A percentile compares a stretch with the other conserved stretches of the same genome.
Conservation (phyloP, 1,140 invertebrate species). For the Trissolcus basalis region DNA sequence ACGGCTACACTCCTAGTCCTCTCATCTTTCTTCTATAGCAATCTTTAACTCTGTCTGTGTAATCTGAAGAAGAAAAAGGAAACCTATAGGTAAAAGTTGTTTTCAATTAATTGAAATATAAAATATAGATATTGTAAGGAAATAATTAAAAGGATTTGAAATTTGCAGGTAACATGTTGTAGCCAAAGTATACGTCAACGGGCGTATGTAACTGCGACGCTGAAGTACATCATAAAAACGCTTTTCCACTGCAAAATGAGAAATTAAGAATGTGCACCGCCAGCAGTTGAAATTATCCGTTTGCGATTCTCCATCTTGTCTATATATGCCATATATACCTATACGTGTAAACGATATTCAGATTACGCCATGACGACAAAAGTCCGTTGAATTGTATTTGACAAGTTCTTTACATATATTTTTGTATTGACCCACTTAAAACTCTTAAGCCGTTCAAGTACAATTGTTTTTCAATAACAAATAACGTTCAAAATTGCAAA, state of each 20-base stretch:
- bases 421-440: slow-evolving; percentile 42
- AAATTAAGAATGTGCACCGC: slow-evolving; percentile 16
- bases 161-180: slow-evolving; percentile 71
- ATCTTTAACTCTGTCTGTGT: slow-evolving; percentile 63
- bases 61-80: slow-evolving; percentile 8
- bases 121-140: too few species aligned
- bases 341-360: slow-evolving; percentile 27
- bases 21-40: slow-evolving; percentile 63
- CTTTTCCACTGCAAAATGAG: slow-evolving; percentile 27
- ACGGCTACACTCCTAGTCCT: slow-evolving; percentile 65
- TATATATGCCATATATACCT: slow-evolving; percentile 29
- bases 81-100: slow-evolving; percentile 36
- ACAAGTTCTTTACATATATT: slow-evolving; percentile 51
- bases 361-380: slow-evolving; percentile 19
- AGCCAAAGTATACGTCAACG: slow-evolving; percentile 73
- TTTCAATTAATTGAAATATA: too few species aligned
- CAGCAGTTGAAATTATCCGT: slow-evolving; percentile 37
- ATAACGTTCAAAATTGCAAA: neutral
- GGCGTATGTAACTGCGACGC: slow-evolving; percentile 60
- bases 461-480: slow-evolving; percentile 31
- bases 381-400: slow-evolving; percentile 23
- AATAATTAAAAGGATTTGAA: too few species aligned
- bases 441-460: slow-evolving; percentile 42
- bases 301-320: slow-evolving; percentile 28
- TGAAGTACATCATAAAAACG: slow-evolving; percentile 41